Conservation (phyloP, 1,140 invertebrate genomes). For the Papilio aristodemus region DNA sequence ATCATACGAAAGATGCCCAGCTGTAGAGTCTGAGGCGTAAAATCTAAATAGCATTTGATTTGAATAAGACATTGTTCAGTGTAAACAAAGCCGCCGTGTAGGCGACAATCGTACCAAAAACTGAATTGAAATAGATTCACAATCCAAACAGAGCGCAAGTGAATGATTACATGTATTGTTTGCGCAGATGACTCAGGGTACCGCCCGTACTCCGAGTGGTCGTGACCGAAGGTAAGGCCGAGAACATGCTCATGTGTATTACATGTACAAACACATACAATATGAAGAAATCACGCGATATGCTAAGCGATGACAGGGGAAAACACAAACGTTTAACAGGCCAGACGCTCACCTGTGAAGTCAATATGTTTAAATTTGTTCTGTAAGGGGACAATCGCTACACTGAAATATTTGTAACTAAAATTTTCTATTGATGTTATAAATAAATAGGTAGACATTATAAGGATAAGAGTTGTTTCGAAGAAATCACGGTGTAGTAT, state of each 20-base stretch:
- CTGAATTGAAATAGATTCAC: constrained; percentile 6
- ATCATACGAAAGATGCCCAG: too few relatives aligned
- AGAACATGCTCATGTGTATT: neutral
- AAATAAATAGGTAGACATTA: too few relatives aligned
- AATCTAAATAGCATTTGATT: neutral
- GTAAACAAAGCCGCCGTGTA: neutral
- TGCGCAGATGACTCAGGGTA: constrained; percentile 1
- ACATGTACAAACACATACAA: neutral
- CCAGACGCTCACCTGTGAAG: neutral
- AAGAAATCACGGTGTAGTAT: too few relatives aligned
- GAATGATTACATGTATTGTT: constrained; percentile 3
- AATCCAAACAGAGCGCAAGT: constrained; percentile 7
- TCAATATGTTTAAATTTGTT: neutral
- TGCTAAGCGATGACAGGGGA: neutral
- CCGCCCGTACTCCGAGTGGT: neutral
- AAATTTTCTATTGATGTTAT: too few relatives aligned
- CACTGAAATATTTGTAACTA: neutral
- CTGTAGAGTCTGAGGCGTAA: too few relatives aligned
- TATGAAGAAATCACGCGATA: constrained; percentile 5
- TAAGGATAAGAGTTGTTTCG: too few relatives aligned
- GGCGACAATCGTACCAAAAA: constrained; percentile 1
- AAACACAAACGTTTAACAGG: neutral
- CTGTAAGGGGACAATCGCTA: neutral
- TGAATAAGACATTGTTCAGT: neutral
- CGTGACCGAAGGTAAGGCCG: neutral